A percentile compares a stretch with the other conserved stretches of the same genome.
These are phyloP conservation scores for Cebidichthys violaceus DNA, from an alignment of 2,113 vertebrate genomes.

Conservation along the genomic window DNA sequence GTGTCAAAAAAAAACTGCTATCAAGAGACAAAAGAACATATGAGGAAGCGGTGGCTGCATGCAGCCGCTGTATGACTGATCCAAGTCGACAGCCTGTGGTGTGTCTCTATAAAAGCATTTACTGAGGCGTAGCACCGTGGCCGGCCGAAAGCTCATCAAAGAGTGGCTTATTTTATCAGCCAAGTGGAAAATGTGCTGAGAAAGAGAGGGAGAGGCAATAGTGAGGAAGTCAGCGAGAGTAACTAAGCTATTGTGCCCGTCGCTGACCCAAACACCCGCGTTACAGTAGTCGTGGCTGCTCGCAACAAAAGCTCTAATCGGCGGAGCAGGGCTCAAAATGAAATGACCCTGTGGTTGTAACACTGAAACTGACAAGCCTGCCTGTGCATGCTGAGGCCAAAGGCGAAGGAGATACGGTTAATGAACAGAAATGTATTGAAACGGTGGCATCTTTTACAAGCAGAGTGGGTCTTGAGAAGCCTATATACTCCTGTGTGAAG, in stretches of 20 bases:
- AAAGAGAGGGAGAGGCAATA: conserved; percentile 67
- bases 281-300: conserved; percentile 65
- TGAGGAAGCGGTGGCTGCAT: conserved; percentile 23
- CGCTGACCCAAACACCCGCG: conserved; percentile 76
- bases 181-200: conserved; percentile 84
- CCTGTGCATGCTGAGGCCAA: conserved; percentile 41
- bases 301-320: conserved; percentile 77
- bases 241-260: conserved; percentile 72
- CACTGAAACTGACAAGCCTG: conserved; percentile 67
- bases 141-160: conserved; percentile 79
- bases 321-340: conserved; percentile 63
- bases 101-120: conserved; percentile 78
- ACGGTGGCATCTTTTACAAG: conserved; percentile 54
- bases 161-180: conserved; percentile 82
- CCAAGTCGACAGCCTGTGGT: conserved; percentile 73
- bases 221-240: conserved; percentile 76
- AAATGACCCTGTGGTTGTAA: conserved; percentile 66
- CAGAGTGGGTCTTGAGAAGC: conserved; percentile 43
- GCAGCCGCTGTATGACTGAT: conserved; percentile 68
- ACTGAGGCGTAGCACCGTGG: conserved; percentile 64
- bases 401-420: conserved; percentile 65
- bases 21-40: conserved; percentile 41
- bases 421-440: conserved; percentile 66
- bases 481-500: conserved; percentile 47
- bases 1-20: conserved; percentile 23